Evolutionary conservation across 2,888 invertebrate genomes (phyloP).

Genomic region (Bedellia somnulentella): DNA sequence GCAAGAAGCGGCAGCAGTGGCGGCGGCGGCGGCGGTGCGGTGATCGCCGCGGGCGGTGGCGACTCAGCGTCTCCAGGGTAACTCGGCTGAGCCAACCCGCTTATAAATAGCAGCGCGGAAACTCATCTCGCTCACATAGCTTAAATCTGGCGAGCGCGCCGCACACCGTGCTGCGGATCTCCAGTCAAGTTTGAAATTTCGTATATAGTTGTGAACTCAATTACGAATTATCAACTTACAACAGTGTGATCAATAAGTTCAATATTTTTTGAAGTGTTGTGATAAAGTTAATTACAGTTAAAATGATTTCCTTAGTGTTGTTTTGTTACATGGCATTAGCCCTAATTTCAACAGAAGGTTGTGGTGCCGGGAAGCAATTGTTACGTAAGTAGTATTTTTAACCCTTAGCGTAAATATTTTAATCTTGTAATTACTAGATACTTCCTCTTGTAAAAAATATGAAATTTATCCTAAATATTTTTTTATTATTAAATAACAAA

Average conservation of each 20-base stretch:
- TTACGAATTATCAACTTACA: constrained; percentile 51
- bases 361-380: constrained; percentile 45
- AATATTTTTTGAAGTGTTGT: constrained; percentile 46
- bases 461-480: not conserved
- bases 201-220: constrained; percentile 55
- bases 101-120: constrained; percentile 29
- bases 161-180: constrained; percentile 54
- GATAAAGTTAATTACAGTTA: constrained; percentile 21
- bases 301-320: constrained; percentile 56
- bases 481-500: not conserved
- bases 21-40: constrained; percentile 15
- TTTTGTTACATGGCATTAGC: constrained; percentile 50
- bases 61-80: constrained; percentile 47
- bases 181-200: constrained; percentile 51
- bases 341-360: constrained; percentile 38
- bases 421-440: too few species aligned
- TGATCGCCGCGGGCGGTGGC: constrained; percentile 30
- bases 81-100: constrained; percentile 25
- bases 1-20: too few species aligned
- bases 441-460: not conserved
- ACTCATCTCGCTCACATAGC: constrained; percentile 29
- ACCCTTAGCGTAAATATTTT: too few species aligned
- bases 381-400: constrained; percentile 40
- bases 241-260: constrained; percentile 19
- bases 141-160: constrained; percentile 50